Conservation (phyloP, 2,888 invertebrate genomes). For the Amorpha juglandis region DNA sequence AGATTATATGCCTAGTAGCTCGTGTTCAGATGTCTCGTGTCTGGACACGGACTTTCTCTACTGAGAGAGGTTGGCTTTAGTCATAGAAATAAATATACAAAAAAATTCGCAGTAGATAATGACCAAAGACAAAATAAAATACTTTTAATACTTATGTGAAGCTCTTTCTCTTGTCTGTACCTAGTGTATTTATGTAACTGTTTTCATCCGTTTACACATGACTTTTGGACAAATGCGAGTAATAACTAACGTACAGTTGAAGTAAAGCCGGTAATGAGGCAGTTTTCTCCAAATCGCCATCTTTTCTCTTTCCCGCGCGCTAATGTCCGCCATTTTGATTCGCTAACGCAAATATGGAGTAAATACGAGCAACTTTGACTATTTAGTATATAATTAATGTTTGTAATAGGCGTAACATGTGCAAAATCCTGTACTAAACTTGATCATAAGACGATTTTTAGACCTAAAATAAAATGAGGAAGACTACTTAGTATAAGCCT, state of each 20-base stretch:
- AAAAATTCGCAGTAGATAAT: not conserved
- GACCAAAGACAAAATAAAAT: conserved; percentile 5
- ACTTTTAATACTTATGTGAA: not conserved
- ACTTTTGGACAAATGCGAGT: conserved; percentile 52
- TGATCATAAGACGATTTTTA: too few species aligned
- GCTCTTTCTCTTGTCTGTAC: conserved; percentile 3
- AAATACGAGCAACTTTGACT: conserved; percentile 11
- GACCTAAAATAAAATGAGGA: too few species aligned
- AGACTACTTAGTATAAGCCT: too few species aligned
- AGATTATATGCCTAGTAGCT: too few species aligned
- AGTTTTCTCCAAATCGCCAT: conserved; percentile 56
- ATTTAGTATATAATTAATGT: not conserved
- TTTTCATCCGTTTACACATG: conserved; percentile 30
- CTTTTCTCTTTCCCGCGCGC: conserved; percentile 58
- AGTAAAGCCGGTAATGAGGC: conserved; percentile 60
- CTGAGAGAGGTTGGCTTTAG: too few species aligned
- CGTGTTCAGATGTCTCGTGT: too few species aligned
- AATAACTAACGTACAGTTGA: conserved; percentile 57
- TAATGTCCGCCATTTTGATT: conserved; percentile 43
- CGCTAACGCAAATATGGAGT: conserved; percentile 15
- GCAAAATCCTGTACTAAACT: too few species aligned
- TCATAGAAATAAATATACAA: too few species aligned
- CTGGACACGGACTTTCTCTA: too few species aligned
- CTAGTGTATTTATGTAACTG: conserved; percentile 15
- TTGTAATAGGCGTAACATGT: too few species aligned